Evolutionary conservation across 2,888 invertebrate species (phyloP).

Genomic region (Oscheius onirici): DNA sequence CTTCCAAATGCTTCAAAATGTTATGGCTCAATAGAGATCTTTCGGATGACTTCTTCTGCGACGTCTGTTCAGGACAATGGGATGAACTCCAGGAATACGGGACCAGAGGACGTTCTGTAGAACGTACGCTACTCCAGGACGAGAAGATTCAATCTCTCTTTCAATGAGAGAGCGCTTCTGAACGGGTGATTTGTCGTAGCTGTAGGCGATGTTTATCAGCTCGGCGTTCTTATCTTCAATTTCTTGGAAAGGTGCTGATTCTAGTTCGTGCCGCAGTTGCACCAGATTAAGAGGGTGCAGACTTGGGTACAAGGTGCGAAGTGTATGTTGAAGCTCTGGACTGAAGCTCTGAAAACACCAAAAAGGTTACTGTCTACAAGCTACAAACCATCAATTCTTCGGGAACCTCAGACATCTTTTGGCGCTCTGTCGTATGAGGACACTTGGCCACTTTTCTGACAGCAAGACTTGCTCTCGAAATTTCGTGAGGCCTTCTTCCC

Average conservation of each 20-base stretch:
- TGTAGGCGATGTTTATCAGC: background rate
- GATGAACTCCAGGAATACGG: slow-evolving; percentile 5
- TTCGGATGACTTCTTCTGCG: background rate
- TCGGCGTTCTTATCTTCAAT: slow-evolving; percentile 7
- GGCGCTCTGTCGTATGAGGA: background rate
- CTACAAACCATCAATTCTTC: background rate
- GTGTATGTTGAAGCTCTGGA: background rate
- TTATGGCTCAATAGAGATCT: background rate
- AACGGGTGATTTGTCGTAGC: background rate
- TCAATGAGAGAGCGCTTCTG: slow-evolving; percentile 2
- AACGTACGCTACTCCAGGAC: background rate
- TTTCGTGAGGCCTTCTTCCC: background rate
- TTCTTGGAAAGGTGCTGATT: slow-evolving; percentile 1
- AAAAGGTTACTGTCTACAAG: too few relatives aligned
- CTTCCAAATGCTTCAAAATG: too few relatives aligned
- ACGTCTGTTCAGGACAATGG: background rate
- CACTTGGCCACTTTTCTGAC: background rate
- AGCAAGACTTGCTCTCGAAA: background rate
- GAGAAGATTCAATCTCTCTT: background rate
- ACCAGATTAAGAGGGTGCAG: background rate
- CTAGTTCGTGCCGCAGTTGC: slow-evolving; percentile 16
- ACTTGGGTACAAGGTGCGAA: slow-evolving; percentile 2
- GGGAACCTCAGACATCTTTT: slow-evolving; percentile 3
- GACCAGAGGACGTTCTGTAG: background rate
- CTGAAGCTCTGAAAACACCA: slow-evolving; percentile 4